Conservation (phyloP, 2,113 vertebrate species). For the Centropus unirufus region DNA sequence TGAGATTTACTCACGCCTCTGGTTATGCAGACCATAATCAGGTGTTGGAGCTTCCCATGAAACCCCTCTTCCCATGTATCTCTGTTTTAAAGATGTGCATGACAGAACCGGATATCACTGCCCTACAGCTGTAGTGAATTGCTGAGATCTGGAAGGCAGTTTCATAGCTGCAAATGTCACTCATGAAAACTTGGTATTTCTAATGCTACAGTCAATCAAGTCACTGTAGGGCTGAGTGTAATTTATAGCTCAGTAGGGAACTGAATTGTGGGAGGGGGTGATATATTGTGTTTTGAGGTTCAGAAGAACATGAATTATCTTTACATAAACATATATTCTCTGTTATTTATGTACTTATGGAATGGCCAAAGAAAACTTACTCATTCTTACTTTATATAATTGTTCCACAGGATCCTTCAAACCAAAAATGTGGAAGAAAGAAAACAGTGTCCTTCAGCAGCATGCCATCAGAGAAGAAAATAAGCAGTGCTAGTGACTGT, state of each 20-base stretch:
- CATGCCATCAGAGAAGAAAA: conserved; percentile 98
- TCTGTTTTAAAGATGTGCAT: neutral
- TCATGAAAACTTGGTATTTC: neutral
- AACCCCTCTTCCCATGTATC: neutral
- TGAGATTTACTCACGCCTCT: neutral
- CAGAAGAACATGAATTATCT: neutral
- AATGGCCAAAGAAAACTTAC: neutral
- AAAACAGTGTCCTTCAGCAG: conserved; percentile 99
- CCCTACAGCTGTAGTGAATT: neutral
- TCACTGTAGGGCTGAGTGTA: neutral
- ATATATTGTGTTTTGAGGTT: neutral
- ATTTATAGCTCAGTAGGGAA: conserved; percentile 17
- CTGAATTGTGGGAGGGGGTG: neutral
- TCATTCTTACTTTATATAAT: conserved; percentile 2
- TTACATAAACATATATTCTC: neutral
- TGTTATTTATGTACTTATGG: neutral
- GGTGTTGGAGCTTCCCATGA: neutral
- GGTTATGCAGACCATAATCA: neutral
- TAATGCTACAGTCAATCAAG: neutral
- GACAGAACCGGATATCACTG: neutral
- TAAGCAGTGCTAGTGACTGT: conserved; percentile 94
- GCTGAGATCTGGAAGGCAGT: neutral
- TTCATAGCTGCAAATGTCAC: neutral
- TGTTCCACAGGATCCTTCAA: conserved; percentile 87
- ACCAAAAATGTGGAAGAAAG: conserved; percentile 92